Percentiles rank a stretch among this genome's conserved stretches.
Evolutionary conservation across 2,888 invertebrate species (phyloP).

Genomic region (Plemyria rubiginata): DNA sequence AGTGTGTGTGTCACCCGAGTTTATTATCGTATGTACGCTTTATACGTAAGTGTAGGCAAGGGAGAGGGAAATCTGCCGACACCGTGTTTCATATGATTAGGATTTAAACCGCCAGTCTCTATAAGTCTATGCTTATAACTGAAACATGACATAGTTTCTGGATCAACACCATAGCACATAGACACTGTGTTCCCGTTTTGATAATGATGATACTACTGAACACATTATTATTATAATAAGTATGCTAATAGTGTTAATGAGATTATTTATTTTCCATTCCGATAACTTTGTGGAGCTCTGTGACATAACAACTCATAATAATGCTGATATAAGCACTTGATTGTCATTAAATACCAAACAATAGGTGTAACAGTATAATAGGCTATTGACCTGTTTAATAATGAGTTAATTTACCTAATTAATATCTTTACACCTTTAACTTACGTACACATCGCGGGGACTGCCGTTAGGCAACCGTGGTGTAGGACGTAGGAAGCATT

Average conservation of each 20-base stretch:
- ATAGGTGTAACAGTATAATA: too few relatives aligned
- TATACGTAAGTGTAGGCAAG: too few relatives aligned
- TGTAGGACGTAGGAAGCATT: too few relatives aligned
- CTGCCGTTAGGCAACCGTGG: too few relatives aligned
- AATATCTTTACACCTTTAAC: background rate
- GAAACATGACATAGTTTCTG: slow-evolving; percentile 4
- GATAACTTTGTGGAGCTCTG: slow-evolving; percentile 10
- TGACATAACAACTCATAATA: background rate
- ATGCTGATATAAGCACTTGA: slow-evolving; percentile 3
- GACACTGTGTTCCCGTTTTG: slow-evolving; percentile 18
- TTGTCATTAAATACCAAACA: background rate
- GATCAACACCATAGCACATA: slow-evolving; percentile 27
- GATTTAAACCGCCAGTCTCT: too few relatives aligned
- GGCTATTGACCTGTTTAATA: background rate
- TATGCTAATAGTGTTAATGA: slow-evolving; percentile 27
- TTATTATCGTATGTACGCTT: too few relatives aligned
- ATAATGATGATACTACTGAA: slow-evolving; percentile 25
- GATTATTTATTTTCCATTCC: slow-evolving; percentile 15
- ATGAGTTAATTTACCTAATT: background rate
- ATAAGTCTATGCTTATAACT: too few relatives aligned
- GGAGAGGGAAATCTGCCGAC: too few relatives aligned
- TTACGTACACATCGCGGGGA: too few relatives aligned
- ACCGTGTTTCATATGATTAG: too few relatives aligned
- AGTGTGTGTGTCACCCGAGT: too few relatives aligned
- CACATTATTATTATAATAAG: slow-evolving; percentile 22